Evolutionary conservation across 2,113 vertebrate genomes (phyloP), one percentile per base, ranked within the genome.

Genomic region (Boulengeromyrus knoepffleri): DNA sequence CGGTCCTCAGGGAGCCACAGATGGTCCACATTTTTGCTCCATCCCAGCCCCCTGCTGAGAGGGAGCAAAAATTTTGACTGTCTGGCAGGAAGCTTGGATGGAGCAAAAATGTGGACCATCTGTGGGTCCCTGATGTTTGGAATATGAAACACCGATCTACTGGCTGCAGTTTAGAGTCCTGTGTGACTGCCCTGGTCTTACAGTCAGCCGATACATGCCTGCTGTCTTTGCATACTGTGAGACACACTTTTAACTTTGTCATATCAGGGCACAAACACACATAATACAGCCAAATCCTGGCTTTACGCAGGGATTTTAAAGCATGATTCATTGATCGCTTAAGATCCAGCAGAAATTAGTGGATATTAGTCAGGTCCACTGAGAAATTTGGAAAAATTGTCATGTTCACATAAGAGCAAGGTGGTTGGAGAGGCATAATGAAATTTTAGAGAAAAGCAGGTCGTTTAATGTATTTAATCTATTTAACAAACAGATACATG

Each of bases 331-430:
- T 89, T 15, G 87, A 90, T 84, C 91, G 90, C 89, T 90, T 90
- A 90, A 77, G 84, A 93, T 92, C 85, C 9, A 31, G 89, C 9
- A 42, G 89, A 94, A 94, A 95, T 93, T 92, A 93, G 91, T 91
- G 89, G 88, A 84, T 21, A 91, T 90, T 66, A 53, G 91, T 88
- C 87, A 27, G 91, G 83, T 93, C 93, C 90, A 88, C 58, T 84
- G 87, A 90, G 91, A 90, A 91, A 85, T 70, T 74, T 92, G 89
- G 91, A 88, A 90, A 36, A 87, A 87, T 87, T 12, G n/a, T 27
- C 49, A 53, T 87, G 49, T 87, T 87, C 85, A 87, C 47, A 53
- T 53, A 19, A 53, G 9, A 31, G 49, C 9, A 36, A 87, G 9
- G 49, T 15, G 85, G 24, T 53, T 85, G 70, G 15, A 80, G 74